Percentiles rank a stretch among this genome's conserved stretches.
Evolutionary conservation across 1,140 invertebrate genomes (phyloP).

Genomic region (Diorhabda sublineata): DNA sequence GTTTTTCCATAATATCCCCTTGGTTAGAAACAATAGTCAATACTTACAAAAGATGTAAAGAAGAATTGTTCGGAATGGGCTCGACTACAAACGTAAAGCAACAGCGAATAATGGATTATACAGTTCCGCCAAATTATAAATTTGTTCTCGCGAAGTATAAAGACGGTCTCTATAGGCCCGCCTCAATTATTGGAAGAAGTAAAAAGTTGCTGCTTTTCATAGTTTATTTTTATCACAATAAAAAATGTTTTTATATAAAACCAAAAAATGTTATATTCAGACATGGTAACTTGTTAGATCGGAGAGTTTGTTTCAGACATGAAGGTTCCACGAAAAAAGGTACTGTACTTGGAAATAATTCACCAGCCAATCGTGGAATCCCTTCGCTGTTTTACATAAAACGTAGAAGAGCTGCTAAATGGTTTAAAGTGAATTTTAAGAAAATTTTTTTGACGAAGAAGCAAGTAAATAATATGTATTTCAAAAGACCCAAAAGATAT

Average conservation of each 20-base stretch:
- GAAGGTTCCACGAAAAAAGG: constrained; percentile 17
- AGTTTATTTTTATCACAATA: constrained; percentile 25
- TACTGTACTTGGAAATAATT: constrained; percentile 27
- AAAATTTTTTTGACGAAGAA: constrained; percentile 25
- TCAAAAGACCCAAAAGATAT: constrained; percentile 7
- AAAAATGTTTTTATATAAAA: constrained; percentile 24
- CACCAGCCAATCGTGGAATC: constrained; percentile 28
- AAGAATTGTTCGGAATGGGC: constrained; percentile 15
- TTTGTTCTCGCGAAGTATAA: constrained; percentile 27
- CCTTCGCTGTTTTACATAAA: constrained; percentile 26
- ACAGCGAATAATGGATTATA: constrained; percentile 20
- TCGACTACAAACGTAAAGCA: constrained; percentile 7
- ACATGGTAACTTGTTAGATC: constrained; percentile 26
- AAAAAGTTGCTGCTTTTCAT: constrained; percentile 26
- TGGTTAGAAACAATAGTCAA: constrained; percentile 24
- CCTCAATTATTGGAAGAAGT: constrained; percentile 19
- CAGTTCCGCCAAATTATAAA: constrained; percentile 22
- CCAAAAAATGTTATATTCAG: constrained; percentile 24
- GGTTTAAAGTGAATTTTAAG: constrained; percentile 26
- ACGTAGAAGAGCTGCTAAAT: constrained; percentile 19
- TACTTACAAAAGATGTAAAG: constrained; percentile 22
- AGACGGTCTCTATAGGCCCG: constrained; percentile 24
- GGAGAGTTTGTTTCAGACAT: constrained; percentile 22
- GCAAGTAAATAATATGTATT: constrained; percentile 20
- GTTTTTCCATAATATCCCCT: background rate